Conservation (phyloP, 2,113 vertebrate genomes). For the Desmodus rotundus region DNA sequence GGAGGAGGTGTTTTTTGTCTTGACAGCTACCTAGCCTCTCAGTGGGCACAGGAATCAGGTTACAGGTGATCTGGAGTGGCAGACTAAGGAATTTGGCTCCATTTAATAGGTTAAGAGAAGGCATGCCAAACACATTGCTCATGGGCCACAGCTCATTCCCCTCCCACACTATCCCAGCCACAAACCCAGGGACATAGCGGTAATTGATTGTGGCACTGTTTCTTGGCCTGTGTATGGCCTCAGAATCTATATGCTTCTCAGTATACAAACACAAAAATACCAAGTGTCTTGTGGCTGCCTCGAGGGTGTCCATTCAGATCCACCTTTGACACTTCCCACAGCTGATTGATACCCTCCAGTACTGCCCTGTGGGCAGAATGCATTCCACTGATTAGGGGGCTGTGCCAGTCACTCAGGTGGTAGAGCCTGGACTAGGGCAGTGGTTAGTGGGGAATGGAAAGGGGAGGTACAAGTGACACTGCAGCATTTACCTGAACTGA, state of each 20-base stretch:
- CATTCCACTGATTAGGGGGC: neutral
- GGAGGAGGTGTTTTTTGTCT: neutral
- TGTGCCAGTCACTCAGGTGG: neutral
- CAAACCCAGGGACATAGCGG: neutral
- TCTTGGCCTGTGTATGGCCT: neutral
- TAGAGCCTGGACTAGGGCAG: neutral
- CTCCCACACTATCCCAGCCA: neutral
- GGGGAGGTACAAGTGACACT: neutral
- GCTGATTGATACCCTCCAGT: neutral
- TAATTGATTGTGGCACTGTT: neutral
- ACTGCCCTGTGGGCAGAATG: neutral
- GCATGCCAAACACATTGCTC: neutral
- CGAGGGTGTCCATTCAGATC: accelerated
- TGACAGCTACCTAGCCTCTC: neutral
- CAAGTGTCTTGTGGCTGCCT: neutral
- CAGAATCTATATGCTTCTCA: neutral
- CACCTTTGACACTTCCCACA: neutral
- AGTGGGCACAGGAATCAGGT: neutral
- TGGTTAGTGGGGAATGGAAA: neutral
- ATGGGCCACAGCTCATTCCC: neutral
- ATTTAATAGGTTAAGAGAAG: neutral
- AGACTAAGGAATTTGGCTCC: neutral
- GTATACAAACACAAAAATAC: neutral
- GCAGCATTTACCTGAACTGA: neutral
- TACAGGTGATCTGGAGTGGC: neutral